Evolutionary conservation across 64 coral and sea anemone genomes (phyloP).

Genomic region (Porites lutea): DNA sequence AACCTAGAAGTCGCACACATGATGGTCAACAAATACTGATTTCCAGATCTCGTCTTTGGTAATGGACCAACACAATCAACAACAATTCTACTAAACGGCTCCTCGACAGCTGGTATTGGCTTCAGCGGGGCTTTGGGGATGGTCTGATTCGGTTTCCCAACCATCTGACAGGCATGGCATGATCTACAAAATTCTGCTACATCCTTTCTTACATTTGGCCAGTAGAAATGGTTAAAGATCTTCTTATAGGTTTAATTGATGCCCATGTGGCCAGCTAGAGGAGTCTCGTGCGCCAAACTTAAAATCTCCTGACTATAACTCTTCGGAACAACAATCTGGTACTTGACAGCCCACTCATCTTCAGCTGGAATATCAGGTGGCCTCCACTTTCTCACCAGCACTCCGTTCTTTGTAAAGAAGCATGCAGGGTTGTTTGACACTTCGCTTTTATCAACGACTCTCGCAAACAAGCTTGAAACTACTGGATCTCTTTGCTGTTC

Average conservation of each 20-base stretch:
- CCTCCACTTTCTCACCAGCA: constrained; percentile 62
- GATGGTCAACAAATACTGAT: too few species aligned
- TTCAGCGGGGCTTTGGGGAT: constrained; percentile 49
- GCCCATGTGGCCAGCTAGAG: constrained; percentile 64
- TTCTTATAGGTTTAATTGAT: constrained; percentile 52
- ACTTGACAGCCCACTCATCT: constrained; percentile 58
- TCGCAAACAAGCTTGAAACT: not conserved
- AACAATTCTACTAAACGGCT: constrained; percentile 54
- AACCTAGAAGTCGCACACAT: too few species aligned
- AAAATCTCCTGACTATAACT: constrained; percentile 39
- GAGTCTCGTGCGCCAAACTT: constrained; percentile 43
- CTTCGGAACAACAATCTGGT: constrained; percentile 59
- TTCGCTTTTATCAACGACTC: constrained; percentile 42
- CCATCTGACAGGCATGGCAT: constrained; percentile 55
- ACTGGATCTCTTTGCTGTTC: constrained; percentile 18
- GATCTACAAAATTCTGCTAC: constrained; percentile 19
- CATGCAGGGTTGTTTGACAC: not conserved
- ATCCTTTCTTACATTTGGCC: too few species aligned
- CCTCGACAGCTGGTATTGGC: constrained; percentile 39
- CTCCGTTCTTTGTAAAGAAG: constrained; percentile 44
- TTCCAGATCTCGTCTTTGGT: not conserved
- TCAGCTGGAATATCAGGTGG: constrained; percentile 53
- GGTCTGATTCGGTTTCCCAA: constrained; percentile 42
- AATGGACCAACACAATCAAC: constrained; percentile 61
- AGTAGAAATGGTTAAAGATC: not conserved